Evolutionary conservation across 2,113 vertebrate species (phyloP), one percentile per base, ranked within the genome.

Genomic region (Theropithecus gelada): DNA sequence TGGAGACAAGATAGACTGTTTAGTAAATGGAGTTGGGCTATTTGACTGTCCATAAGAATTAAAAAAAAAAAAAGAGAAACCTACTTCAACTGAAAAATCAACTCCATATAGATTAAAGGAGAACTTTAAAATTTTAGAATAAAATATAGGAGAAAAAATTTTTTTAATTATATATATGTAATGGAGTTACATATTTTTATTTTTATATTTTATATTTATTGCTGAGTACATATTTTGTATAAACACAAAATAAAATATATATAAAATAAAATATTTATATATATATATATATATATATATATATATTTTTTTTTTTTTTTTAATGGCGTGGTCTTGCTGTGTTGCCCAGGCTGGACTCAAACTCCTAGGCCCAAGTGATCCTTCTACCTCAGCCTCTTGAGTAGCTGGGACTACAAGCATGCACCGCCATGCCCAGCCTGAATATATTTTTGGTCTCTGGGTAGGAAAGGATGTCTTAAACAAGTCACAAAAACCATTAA

Each of bases 11-110:
- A 50, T 35, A 17, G 30, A 70, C 22, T 82, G 70, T 78, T 82
- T n/a, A 87, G 4, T 83, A 84, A 80, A 70, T 75, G 38, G 25
- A 23, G 17, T 48, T 80, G 27, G 22, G 45, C 80, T 7, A 73
- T 59, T 48, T 88, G 61, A 16, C 38, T 93, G 6, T 75, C 61
- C 7, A 22, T 85, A 64, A 61, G 76, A 11, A 27, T 38, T 64
- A 0, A 30, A 13, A 30, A 64, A 61, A 59, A 52, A 52, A 55
- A 55, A 0, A 55, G 8, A 45, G 45, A 61, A 2, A 72, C 8
- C 57, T 97, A 81, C 55, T 96, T 84, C 61, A 90, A 10, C 11
- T 97, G 12, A 73, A 32, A 55, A 84, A 40, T 94, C 22, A 76
- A 38, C 8, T 52, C 14, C n/a, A 87, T 90, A 32, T 90, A 68